phyloP scores from a whole-genome alignment of 2,888 invertebrate species.

The Drosophila differens region DNA sequence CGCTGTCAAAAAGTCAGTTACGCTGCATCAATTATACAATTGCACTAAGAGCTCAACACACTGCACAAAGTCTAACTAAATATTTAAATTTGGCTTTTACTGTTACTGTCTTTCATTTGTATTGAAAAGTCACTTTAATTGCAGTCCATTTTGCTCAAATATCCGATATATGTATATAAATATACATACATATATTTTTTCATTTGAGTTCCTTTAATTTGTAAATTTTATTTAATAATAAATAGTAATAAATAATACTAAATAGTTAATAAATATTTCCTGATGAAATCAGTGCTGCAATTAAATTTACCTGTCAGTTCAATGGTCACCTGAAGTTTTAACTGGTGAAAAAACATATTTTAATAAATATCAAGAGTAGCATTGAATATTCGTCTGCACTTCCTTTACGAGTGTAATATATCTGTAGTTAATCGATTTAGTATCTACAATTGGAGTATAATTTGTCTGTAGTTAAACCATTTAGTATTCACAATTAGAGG shows the following conservation, averaged over 20 bases:
- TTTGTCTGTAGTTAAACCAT: neutral
- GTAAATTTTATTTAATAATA: neutral
- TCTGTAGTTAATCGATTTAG: no score
- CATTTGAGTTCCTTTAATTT: neutral
- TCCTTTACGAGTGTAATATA: no score
- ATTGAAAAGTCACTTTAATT: neutral
- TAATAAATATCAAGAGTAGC: neutral
- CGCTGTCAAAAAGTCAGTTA: conserved; percentile 34
- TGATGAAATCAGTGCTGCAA: neutral
- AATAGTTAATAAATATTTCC: neutral
- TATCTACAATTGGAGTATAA: neutral
- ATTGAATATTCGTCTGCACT: neutral
- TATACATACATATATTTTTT: neutral
- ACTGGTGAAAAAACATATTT: neutral
- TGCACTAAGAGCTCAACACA: neutral
- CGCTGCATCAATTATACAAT: conserved; percentile 19
- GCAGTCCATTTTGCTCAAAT: neutral
- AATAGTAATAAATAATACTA: no score
- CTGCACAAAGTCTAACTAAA: neutral
- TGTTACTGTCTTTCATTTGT: neutral
- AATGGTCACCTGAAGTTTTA: neutral
- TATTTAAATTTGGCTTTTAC: conserved; percentile 10
- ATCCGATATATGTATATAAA: neutral
- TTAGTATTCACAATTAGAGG: neutral
- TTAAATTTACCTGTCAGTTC: neutral